phyloP scores from a whole-genome alignment of 64 coral and sea anemone genomes.

The Stichodactyla helianthus region DNA sequence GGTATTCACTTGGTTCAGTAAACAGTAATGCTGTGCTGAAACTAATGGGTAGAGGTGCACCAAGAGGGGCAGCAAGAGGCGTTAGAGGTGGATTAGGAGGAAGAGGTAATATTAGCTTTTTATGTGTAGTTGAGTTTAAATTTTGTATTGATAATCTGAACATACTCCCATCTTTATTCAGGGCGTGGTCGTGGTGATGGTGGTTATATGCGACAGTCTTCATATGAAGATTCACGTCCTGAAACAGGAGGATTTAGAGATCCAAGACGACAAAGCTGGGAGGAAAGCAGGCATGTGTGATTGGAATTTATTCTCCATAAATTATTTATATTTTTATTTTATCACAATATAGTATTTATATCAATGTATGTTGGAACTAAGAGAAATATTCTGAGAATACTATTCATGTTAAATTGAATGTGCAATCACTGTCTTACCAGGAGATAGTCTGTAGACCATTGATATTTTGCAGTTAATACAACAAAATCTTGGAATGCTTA shows the following conservation, averaged over 20 bases:
- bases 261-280: constrained; percentile 73
- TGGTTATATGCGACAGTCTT: constrained; percentile 67
- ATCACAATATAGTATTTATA: no score
- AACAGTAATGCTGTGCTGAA: constrained; percentile 97
- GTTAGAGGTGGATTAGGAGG: constrained; percentile 49
- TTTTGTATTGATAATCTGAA: background rate
- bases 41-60: constrained; percentile 88
- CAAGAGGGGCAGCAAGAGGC: constrained; percentile 60
- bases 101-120: background rate
- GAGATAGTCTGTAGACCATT: no score
- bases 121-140: no score
- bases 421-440: no score
- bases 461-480: no score
- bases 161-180: background rate
- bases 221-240: constrained; percentile 70
- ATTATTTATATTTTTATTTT: no score
- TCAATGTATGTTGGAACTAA: no score
- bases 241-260: constrained; percentile 64
- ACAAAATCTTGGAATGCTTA: no score
- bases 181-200: constrained; percentile 86
- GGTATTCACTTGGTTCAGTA: constrained; percentile 74
- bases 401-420: no score
- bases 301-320: no score
- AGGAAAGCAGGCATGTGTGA: constrained; percentile 37
- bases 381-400: no score